phyloP scores from a whole-genome alignment of 2,797 vertebrate species.

The Pangasius larnaudii region DNA sequence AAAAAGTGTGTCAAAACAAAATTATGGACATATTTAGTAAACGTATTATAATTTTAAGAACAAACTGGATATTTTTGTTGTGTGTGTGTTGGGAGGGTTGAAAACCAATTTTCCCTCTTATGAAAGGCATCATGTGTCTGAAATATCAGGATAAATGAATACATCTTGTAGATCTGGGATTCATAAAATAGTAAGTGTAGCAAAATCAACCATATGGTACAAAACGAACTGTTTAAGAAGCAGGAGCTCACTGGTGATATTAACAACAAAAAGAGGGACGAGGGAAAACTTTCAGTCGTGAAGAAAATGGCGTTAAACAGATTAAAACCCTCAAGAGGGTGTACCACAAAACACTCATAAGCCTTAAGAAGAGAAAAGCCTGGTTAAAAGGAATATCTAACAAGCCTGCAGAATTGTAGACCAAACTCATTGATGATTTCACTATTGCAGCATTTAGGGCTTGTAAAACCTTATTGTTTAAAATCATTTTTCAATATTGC shows the following conservation, averaged over 20 bases:
- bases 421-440: background rate
- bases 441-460: background rate
- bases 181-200: background rate
- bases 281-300: background rate
- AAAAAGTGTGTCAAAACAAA: background rate
- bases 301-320: background rate
- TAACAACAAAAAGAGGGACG: background rate
- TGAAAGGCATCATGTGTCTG: background rate
- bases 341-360: background rate
- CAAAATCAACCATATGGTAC: slow-evolving; percentile 1
- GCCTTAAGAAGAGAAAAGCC: background rate
- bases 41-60: background rate
- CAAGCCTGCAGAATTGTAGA: background rate
- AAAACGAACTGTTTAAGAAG: background rate
- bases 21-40: background rate
- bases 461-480: background rate
- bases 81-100: background rate
- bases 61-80: background rate
- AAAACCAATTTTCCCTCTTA: background rate
- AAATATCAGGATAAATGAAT: background rate
- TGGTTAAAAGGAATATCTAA: background rate
- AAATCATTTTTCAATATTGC: background rate
- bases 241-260: background rate
- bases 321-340: slow-evolving; percentile 7
- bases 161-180: background rate